A percentile compares a stretch with the other conserved stretches of the same genome.
phyloP scores from a whole-genome alignment of 2,888 invertebrate genomes.

The Pollenia angustigena region DNA sequence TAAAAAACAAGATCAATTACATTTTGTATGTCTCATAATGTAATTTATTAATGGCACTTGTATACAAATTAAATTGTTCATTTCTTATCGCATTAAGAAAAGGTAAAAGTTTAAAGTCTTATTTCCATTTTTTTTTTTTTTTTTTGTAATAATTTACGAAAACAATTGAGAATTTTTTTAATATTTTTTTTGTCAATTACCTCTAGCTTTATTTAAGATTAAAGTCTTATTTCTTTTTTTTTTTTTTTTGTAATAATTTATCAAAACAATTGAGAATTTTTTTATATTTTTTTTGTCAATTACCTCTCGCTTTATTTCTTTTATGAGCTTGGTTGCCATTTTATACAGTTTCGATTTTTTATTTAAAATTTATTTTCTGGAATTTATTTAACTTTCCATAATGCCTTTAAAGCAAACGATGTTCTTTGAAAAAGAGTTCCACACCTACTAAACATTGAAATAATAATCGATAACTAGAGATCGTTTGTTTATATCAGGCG shows the following conservation, averaged over 20 bases:
- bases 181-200: background rate
- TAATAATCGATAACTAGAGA: background rate
- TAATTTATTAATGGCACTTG: too few species aligned
- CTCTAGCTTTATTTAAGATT: slow-evolving; percentile 27
- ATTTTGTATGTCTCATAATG: background rate
- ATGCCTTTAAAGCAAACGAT: background rate
- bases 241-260: background rate
- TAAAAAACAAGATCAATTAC: background rate
- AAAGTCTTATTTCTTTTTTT: slow-evolving; percentile 37
- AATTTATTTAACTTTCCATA: slow-evolving; percentile 12
- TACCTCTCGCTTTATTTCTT: slow-evolving; percentile 64
- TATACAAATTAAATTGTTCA: too few species aligned
- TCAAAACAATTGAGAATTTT: background rate
- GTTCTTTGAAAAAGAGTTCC: background rate
- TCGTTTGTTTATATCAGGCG: too few species aligned
- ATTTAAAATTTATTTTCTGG: background rate
- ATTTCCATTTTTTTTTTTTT: background rate
- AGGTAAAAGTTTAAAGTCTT: slow-evolving; percentile 55
- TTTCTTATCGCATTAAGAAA: slow-evolving; percentile 4
- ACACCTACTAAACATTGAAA: slow-evolving; percentile 30
- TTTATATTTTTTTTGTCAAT: slow-evolving; percentile 11
- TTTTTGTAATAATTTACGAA: background rate
- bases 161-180: background rate
- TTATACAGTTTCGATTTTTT: background rate
- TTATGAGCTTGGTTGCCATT: slow-evolving; percentile 52